Percentiles rank a stretch among this genome's conserved stretches.
phyloP scores from a whole-genome alignment of 2,888 invertebrate species.

The Drosophila formosana region DNA sequence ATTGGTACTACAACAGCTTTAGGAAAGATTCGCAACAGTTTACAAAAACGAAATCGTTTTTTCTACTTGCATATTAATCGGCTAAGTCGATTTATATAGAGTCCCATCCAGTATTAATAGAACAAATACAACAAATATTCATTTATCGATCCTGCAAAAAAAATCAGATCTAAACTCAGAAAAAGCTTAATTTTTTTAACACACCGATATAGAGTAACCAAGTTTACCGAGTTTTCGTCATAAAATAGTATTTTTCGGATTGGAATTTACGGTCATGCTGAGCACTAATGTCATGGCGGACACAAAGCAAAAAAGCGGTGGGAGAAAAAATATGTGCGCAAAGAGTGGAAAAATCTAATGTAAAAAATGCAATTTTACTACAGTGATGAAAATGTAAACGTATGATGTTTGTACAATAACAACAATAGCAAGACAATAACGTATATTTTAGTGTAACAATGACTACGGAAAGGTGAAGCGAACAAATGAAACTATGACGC shows the following conservation, averaged over 20 bases:
- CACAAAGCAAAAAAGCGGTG: slow-evolving; percentile 78
- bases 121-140: no score
- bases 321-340: slow-evolving; percentile 78
- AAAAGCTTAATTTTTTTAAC: not conserved
- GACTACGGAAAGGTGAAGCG: slow-evolving; percentile 27
- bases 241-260: not conserved
- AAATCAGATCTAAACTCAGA: no score
- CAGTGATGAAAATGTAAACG: slow-evolving; percentile 58
- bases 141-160: no score
- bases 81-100: no score
- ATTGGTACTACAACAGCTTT: no score
- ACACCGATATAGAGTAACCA: not conserved
- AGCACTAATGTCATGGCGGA: slow-evolving; percentile 71
- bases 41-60: no score
- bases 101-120: no score
- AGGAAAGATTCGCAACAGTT: no score
- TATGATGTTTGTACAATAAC: slow-evolving; percentile 39
- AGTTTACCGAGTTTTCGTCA: not conserved
- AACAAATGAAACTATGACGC: slow-evolving; percentile 75
- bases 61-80: no score
- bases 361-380: slow-evolving; percentile 60
- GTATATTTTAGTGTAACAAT: slow-evolving; percentile 41
- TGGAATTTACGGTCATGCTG: not conserved
- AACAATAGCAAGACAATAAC: slow-evolving; percentile 65
- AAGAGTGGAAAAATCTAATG: slow-evolving; percentile 65